phyloP scores from a whole-genome alignment of 2,888 invertebrate genomes.

The Eurytoma californica region DNA sequence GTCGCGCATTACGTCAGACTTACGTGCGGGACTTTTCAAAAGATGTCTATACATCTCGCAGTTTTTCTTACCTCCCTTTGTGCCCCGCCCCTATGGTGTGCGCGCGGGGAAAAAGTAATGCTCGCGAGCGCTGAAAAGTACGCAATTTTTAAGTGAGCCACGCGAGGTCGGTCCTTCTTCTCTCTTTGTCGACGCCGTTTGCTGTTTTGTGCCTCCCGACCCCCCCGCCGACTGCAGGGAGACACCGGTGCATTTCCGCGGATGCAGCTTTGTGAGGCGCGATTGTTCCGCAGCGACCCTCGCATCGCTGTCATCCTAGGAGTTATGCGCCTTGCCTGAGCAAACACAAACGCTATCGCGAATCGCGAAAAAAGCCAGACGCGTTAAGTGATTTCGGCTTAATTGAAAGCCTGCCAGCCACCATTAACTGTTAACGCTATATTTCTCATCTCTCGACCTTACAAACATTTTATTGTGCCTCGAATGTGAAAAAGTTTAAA shows the following conservation, averaged over 20 bases:
- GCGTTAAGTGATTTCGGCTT: slow-evolving; percentile 65
- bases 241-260: neutral
- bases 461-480: neutral
- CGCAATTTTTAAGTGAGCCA: slow-evolving; percentile 49
- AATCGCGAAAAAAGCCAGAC: slow-evolving; percentile 56
- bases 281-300: neutral
- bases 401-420: slow-evolving; percentile 61
- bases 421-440: neutral
- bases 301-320: neutral
- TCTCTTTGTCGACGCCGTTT: neutral
- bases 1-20: slow-evolving; percentile 40
- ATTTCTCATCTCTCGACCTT: neutral
- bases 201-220: neutral
- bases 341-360: slow-evolving; percentile 35
- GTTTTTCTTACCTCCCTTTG: slow-evolving; percentile 34
- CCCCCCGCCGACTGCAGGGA: neutral
- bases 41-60: slow-evolving; percentile 2
- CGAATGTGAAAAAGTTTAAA: neutral
- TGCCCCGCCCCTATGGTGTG: neutral
- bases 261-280: neutral
- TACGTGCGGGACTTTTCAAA: slow-evolving; percentile 36
- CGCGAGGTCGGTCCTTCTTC: slow-evolving; percentile 38
- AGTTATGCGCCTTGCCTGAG: neutral
- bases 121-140: slow-evolving; percentile 30
- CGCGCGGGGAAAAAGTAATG: neutral